Conservation (phyloP, 1,140 invertebrate species). For the Penaeus indicus region DNA sequence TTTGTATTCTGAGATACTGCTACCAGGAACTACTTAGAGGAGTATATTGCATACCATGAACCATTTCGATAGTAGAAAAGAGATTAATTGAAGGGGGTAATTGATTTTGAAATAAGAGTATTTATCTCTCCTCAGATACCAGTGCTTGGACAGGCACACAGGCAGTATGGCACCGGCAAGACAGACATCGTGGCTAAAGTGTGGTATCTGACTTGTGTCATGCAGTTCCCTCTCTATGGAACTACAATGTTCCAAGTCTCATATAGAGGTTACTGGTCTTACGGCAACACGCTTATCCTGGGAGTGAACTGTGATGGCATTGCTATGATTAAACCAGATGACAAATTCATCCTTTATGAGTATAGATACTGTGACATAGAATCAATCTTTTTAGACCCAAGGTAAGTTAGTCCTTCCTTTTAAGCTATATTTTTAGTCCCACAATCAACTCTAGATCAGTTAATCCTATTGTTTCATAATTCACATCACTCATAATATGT, state of each 20-base stretch:
- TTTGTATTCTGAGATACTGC: no score
- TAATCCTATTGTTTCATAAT: no score
- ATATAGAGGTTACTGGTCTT: conserved; percentile 92
- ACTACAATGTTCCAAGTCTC: conserved; percentile 93
- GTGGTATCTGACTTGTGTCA: conserved; percentile 93
- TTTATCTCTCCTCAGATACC: conserved; percentile 74
- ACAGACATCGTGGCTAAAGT: conserved; percentile 93
- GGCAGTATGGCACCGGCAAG: conserved; percentile 90
- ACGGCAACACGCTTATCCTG: conserved; percentile 80
- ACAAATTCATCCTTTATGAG: conserved; percentile 90
- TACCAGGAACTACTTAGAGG: no score
- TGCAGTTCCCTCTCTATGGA: conserved; percentile 96
- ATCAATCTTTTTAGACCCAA: conserved; percentile 91
- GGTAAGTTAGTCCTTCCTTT: conserved; percentile 32
- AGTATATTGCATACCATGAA: no score
- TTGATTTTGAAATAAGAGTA: no score
- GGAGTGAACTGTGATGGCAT: conserved; percentile 94
- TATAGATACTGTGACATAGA: conserved; percentile 90
- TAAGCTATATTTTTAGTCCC: not conserved
- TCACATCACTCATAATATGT: no score
- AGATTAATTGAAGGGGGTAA: no score
- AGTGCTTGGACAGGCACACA: conserved; percentile 87
- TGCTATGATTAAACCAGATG: conserved; percentile 87
- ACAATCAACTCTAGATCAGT: no score
- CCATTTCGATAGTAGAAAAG: no score